These are phyloP conservation scores for Acrocyrtus sp. DNA, from an alignment of 2,888 invertebrate species.

Conservation along the genomic window DNA sequence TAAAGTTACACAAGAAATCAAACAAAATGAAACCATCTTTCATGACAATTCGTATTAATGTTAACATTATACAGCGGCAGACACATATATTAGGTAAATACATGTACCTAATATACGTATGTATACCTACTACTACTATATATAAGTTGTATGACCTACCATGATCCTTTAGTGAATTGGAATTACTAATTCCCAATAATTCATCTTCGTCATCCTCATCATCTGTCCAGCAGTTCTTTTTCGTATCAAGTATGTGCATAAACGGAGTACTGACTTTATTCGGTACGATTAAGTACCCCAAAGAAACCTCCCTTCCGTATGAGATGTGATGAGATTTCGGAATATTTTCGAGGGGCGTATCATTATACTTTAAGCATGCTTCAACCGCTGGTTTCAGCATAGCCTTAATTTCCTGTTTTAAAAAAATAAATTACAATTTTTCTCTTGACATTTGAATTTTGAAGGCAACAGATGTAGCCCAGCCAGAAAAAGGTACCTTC, in stretches of 20 bases:
- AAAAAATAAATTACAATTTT: slow-evolving; percentile 7
- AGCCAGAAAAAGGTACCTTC: slow-evolving; percentile 52
- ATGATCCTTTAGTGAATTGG: slow-evolving; percentile 32
- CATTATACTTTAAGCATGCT: slow-evolving; percentile 50
- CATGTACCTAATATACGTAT: no score
- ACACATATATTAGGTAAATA: neutral
- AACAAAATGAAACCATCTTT: no score
- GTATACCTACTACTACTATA: no score
- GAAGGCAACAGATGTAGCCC: no score
- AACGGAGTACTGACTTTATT: slow-evolving; percentile 50
- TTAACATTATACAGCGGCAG: no score
- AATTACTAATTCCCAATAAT: slow-evolving; percentile 27
- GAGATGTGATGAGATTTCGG: slow-evolving; percentile 47
- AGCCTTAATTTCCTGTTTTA: slow-evolving; percentile 55
- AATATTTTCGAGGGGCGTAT: slow-evolving; percentile 30
- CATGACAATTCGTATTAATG: no score
- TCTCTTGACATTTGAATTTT: no score
- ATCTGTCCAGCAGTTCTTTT: slow-evolving; percentile 57
- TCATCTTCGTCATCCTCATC: slow-evolving; percentile 57
- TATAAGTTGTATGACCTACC: no score
- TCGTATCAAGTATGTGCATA: slow-evolving; percentile 48
- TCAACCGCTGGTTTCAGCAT: slow-evolving; percentile 60
- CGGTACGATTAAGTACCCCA: slow-evolving; percentile 52
- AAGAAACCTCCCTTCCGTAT: slow-evolving; percentile 48
- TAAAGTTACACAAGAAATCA: no score